These are phyloP conservation scores for Suricata suricatta DNA, from an alignment of 2,113 vertebrate genomes.

Conservation along the genomic window DNA sequence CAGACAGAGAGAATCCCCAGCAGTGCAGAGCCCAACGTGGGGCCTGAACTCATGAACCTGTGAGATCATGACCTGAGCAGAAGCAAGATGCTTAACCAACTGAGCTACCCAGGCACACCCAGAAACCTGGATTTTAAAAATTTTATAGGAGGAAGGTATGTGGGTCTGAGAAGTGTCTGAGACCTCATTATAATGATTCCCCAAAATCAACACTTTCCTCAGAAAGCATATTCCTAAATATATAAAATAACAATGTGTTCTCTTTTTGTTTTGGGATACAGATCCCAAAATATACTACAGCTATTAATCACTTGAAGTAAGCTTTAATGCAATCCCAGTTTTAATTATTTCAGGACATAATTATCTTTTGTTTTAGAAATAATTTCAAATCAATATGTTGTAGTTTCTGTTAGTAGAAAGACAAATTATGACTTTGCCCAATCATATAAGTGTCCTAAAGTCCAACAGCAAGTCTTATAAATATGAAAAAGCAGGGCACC, in stretches of 20 bases:
- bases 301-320: slow-evolving; percentile 61
- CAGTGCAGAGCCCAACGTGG: no score
- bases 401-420: slow-evolving; percentile 50
- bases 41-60: no score
- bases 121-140: slow-evolving; percentile 17
- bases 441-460: slow-evolving; percentile 31
- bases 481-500: slow-evolving; percentile 28
- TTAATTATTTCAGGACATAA: slow-evolving; percentile 70
- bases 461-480: slow-evolving; percentile 9
- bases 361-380: slow-evolving; percentile 63
- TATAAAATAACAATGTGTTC: slow-evolving; percentile 30
- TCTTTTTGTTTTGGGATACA: slow-evolving; percentile 21
- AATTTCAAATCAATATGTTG: slow-evolving; percentile 49
- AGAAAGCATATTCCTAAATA: slow-evolving; percentile 38
- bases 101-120: no score
- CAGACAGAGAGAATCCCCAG: no score
- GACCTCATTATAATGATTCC: slow-evolving; percentile 5
- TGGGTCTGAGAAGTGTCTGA: not conserved
- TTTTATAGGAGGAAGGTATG: not conserved
- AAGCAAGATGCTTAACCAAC: no score
- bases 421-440: slow-evolving; percentile 53
- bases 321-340: slow-evolving; percentile 47
- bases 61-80: no score
- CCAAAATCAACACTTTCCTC: slow-evolving; percentile 27
- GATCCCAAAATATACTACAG: slow-evolving; percentile 37